Evolutionary conservation across 1,140 invertebrate species (phyloP).

Genomic region (Polypedilum vanderplanki): DNA sequence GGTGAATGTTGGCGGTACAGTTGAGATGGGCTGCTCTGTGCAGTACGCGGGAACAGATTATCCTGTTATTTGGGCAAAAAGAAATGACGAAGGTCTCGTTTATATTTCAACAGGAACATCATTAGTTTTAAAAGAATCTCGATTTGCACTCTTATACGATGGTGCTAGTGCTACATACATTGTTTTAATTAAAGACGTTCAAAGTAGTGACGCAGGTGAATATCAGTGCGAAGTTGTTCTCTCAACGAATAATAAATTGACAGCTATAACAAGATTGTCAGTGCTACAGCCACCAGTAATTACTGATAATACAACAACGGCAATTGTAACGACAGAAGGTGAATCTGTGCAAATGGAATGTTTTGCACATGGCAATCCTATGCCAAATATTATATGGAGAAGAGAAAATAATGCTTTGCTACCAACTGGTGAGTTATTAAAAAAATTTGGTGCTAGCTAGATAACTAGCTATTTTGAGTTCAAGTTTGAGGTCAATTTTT

Average conservation of each 20-base stretch:
- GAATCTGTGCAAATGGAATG: conserved; percentile 75
- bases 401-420: conserved; percentile 88
- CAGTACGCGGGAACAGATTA: conserved; percentile 76
- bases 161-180: conserved; percentile 69
- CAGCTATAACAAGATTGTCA: conserved; percentile 73
- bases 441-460: background rate
- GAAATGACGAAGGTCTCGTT: conserved; percentile 38
- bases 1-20: background rate
- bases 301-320: conserved; percentile 84
- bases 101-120: conserved; percentile 67
- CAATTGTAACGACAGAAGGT: conserved; percentile 73
- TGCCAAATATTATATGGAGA: conserved; percentile 80
- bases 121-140: conserved; percentile 76
- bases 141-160: conserved; percentile 78
- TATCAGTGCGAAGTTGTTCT: conserved; percentile 84
- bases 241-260: conserved; percentile 66
- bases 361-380: conserved; percentile 76
- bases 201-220: conserved; percentile 83
- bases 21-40: conserved; percentile 51
- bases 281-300: conserved; percentile 83
- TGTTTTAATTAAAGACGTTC: conserved; percentile 87
- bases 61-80: conserved; percentile 77
- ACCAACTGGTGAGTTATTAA: conserved; percentile 66
- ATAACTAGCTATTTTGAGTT: background rate
- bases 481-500: conserved; percentile 2